These are phyloP conservation scores for Brachypteracias leptosomus DNA, from an alignment of 2,113 vertebrate genomes.

Conservation along the genomic window DNA sequence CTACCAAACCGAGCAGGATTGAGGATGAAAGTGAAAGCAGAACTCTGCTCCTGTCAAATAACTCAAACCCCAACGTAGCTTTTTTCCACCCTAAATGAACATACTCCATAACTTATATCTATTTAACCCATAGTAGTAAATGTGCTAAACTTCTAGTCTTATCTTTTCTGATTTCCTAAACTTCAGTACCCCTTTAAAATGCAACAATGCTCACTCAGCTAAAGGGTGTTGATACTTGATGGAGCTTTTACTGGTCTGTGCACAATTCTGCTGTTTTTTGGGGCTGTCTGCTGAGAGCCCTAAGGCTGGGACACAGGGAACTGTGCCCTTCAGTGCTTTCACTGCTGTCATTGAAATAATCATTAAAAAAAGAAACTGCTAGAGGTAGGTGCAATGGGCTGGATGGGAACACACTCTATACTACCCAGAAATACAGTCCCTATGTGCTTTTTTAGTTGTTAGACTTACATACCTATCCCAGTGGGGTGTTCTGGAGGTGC, in stretches of 20 bases:
- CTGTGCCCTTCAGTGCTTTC: neutral
- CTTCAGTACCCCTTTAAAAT: neutral
- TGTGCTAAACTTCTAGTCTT: neutral
- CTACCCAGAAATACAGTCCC: neutral
- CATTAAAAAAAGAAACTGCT: neutral
- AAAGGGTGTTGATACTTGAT: neutral
- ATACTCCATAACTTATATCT: neutral
- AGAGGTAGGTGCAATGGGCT: neutral
- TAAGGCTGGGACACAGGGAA: neutral
- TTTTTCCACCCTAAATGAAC: neutral
- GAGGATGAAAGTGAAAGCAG: neutral
- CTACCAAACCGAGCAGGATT: neutral
- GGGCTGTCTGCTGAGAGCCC: neutral
- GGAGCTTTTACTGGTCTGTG: neutral
- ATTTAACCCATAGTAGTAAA: neutral
- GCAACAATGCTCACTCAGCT: neutral
- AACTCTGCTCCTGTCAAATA: neutral
- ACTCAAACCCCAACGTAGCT: neutral
- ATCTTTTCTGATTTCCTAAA: neutral
- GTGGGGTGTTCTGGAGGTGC: neutral
- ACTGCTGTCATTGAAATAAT: neutral
- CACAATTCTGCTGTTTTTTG: too few species aligned
- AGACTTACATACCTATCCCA: rapidly evolving
- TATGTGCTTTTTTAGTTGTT: neutral
- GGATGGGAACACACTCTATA: neutral